Base-by-base conservation (phyloP, 2,113 vertebrate genomes). In the Gadus chalcogrammus region DNA sequence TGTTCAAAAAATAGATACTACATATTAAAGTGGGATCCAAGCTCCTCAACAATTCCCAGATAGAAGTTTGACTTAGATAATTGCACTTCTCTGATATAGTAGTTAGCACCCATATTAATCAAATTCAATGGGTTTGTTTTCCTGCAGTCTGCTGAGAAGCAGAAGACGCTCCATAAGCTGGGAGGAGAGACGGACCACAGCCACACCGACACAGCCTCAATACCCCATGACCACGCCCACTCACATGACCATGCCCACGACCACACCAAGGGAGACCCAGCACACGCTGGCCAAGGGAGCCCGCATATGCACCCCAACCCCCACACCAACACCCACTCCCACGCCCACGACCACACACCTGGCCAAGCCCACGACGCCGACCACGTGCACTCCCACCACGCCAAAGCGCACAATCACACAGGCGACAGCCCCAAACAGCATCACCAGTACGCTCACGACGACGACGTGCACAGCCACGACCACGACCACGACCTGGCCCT, bases 401-500 rank as follows among this genome's bases (percentile, higher is more conserved):
- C 58, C 60, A 78, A 84, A 15, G 90, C 90, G 0, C 90, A 91
- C 58, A n/a, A 92, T 77, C 90, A 92, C 70, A 80, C 15, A 6
- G 42, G 9, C 0, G 81, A 87, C 68, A 17, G 5, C 1, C 65
- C 76, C n/a, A 71, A 83, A 76, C 78, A 88, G 0, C 91, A 92
- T 67, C 91, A 90, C 71, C 1, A 82, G 18, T 90, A 93, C 74
- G 63, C 73, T 1, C 91, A 92, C 3, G 17, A 52, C 8, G 67
- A 48, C 0, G 66, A 55, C 7, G 35, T 7, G 0, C 82, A 89
- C 76, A 91, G 89, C 1, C 91, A 92, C 4, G 84, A 91, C 1
- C 91, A 91, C 1, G 90, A 92, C 72, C 90, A 91, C 1, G 91
- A 92, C 69, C 7, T 85, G 0, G 86, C 88, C 0, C 82, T 91